Evolutionary conservation across 1,140 invertebrate genomes (phyloP).

Genomic region (Hetaerina americana): DNA sequence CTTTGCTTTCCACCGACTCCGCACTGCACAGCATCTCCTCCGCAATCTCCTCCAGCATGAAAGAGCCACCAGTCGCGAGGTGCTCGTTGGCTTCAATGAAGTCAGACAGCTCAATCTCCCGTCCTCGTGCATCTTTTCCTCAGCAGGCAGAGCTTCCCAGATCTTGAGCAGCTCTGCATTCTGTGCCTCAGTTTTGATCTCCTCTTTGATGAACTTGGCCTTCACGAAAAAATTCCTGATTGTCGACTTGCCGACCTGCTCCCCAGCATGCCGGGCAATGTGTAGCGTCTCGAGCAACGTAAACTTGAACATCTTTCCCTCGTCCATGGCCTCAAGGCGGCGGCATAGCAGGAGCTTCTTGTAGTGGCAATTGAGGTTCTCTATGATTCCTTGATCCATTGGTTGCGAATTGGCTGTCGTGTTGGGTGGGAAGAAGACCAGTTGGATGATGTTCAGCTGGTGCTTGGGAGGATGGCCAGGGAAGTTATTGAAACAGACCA

Average conservation of each 20-base stretch:
- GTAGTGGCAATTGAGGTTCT: slow-evolving; percentile 23
- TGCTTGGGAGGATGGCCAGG: not conserved
- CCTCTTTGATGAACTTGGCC: not conserved
- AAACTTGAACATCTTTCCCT: not conserved
- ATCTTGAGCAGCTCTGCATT: not conserved
- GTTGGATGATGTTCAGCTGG: slow-evolving; percentile 9
- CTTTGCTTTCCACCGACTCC: not conserved
- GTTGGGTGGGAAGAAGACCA: slow-evolving; percentile 27
- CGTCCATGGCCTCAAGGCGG: not conserved
- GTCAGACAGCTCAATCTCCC: not conserved
- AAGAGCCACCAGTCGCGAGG: not conserved
- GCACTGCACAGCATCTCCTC: not conserved
- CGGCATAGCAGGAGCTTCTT: slow-evolving; percentile 16
- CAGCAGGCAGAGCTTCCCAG: not conserved
- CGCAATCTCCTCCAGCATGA: not conserved
- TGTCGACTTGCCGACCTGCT: not conserved
- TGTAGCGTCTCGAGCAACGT: not conserved
- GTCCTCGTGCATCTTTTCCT: not conserved
- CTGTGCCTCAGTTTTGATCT: not conserved
- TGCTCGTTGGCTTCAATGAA: not conserved
- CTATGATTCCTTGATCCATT: slow-evolving; percentile 34
- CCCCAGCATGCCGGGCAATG: not conserved
- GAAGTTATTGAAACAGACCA: not conserved
- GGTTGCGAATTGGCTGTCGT: slow-evolving; percentile 29
- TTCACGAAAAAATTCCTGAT: not conserved